A percentile compares a stretch with the other conserved stretches of the same genome.
These are phyloP conservation scores for Lithobates pipiens DNA, from an alignment of 2,797 vertebrate species.

Conservation along the genomic window DNA sequence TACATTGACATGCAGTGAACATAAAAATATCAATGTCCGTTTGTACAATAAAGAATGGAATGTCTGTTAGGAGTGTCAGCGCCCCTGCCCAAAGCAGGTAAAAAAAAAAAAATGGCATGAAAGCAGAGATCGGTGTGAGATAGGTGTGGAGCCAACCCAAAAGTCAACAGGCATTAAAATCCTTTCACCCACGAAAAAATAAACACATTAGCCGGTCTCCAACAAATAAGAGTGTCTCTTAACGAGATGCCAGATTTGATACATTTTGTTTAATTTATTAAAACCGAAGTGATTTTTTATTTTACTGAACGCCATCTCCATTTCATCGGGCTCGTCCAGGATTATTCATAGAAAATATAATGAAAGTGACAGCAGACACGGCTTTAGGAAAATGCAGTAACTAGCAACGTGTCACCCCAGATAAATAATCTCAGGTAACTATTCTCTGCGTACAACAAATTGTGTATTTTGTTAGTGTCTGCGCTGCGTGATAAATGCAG, in stretches of 20 bases:
- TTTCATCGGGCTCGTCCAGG: not conserved
- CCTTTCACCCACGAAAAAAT: not conserved
- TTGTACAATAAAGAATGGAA: too few relatives aligned
- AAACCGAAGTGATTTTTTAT: not conserved
- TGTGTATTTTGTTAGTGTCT: constrained; percentile 25
- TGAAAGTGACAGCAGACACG: not conserved
- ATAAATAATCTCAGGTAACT: constrained; percentile 25
- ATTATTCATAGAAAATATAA: not conserved
- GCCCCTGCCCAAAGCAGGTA: too few relatives aligned
- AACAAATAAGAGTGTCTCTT: not conserved
- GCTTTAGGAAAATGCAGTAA: constrained; percentile 19
- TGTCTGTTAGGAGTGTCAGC: too few relatives aligned
- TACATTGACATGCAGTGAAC: too few relatives aligned
- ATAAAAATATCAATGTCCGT: too few relatives aligned
- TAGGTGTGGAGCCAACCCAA: not conserved
- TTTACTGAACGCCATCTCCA: not conserved
- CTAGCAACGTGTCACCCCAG: constrained; percentile 1
- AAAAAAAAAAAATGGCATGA: too few relatives aligned
- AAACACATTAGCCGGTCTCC: not conserved
- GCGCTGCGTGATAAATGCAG: constrained; percentile 9
- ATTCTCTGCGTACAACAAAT: constrained; percentile 12
- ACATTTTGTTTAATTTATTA: not conserved
- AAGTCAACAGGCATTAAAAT: not conserved
- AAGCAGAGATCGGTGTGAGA: too few relatives aligned
- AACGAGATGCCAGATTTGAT: constrained; percentile 30